Percentiles rank a stretch among this genome's conserved stretches.
These are phyloP conservation scores for Noctilio leporinus DNA, from an alignment of 2,113 vertebrate species.

Conservation along the genomic window DNA sequence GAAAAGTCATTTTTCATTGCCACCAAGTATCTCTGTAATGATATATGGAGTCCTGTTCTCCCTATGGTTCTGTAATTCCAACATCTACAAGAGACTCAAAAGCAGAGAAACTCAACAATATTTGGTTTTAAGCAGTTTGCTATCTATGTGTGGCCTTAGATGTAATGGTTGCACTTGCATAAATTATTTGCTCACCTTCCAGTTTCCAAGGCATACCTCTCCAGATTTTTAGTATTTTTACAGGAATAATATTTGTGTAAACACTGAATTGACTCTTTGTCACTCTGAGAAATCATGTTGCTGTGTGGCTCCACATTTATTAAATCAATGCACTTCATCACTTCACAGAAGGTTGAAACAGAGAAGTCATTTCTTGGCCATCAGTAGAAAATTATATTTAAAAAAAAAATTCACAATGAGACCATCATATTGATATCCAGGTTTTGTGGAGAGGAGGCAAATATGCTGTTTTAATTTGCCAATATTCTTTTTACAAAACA, in stretches of 20 bases:
- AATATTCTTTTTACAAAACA: slow-evolving; percentile 21
- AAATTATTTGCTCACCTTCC: neutral
- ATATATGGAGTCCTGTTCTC: neutral
- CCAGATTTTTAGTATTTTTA: neutral
- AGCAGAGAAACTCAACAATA: neutral
- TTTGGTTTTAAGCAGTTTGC: neutral
- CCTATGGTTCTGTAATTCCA: neutral
- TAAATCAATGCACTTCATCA: slow-evolving; percentile 26
- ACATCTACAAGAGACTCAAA: neutral
- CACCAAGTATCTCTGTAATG: neutral
- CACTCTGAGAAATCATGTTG: neutral
- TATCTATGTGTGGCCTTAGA: neutral
- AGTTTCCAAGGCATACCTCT: neutral
- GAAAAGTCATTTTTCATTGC: neutral
- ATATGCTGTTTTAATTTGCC: neutral
- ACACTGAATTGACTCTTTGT: slow-evolving; percentile 35
- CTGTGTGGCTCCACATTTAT: neutral
- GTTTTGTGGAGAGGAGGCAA: neutral
- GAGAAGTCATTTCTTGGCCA: slow-evolving; percentile 23
- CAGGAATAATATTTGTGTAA: neutral
- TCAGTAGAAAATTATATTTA: slow-evolving; percentile 17
- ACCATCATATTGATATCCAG: neutral
- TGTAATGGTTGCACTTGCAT: neutral
- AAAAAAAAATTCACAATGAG: neutral
- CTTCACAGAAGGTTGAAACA: neutral